A percentile compares a stretch with the other conserved stretches of the same genome.
These are phyloP conservation scores for Catagonus wagneri DNA, from an alignment of 2,113 vertebrate genomes.

Conservation along the genomic window DNA sequence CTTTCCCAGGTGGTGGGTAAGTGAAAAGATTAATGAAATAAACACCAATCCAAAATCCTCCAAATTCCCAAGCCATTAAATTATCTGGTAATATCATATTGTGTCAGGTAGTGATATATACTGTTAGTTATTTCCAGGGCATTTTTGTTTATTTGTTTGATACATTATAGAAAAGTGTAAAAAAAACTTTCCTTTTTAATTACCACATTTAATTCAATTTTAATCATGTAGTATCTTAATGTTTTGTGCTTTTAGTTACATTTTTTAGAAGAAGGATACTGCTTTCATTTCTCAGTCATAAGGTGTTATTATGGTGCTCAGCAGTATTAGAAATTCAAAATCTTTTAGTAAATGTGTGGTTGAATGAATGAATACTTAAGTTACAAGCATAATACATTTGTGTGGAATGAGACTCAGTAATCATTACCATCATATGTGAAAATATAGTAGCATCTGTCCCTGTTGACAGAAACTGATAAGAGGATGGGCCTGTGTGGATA, in stretches of 20 bases:
- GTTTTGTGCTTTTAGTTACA: background rate
- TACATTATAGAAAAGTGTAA: background rate
- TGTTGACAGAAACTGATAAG: background rate
- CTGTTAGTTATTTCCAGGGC: background rate
- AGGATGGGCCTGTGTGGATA: background rate
- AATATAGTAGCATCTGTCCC: background rate
- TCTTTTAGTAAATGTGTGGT: background rate
- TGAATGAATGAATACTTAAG: background rate
- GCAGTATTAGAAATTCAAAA: background rate
- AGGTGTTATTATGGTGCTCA: background rate
- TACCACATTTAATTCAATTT: background rate
- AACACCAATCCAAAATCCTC: background rate
- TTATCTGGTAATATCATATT: background rate
- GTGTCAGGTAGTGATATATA: background rate
- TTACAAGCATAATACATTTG: background rate
- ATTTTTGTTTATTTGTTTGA: background rate
- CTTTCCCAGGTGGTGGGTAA: background rate
- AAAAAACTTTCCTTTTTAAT: background rate
- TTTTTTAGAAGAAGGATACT: background rate
- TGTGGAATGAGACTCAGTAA: background rate
- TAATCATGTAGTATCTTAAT: background rate
- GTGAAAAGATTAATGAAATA: background rate
- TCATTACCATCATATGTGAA: background rate
- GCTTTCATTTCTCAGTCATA: background rate
- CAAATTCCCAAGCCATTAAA: background rate